Conservation (phyloP, 2,113 vertebrate species). For the Camelus dromedarius region DNA sequence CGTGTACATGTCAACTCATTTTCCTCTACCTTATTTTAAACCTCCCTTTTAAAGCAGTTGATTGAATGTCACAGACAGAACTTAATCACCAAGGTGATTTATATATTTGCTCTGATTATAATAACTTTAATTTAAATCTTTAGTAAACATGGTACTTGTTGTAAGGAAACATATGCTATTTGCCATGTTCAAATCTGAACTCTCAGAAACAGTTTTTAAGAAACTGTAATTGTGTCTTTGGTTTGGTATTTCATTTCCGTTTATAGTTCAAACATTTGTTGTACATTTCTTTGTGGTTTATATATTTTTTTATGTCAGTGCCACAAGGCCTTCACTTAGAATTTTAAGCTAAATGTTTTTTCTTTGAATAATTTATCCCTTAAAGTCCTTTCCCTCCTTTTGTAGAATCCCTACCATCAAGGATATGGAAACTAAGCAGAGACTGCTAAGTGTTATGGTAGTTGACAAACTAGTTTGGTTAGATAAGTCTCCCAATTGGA, state of each 20-base stretch:
- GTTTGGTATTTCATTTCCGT: slow-evolving; percentile 54
- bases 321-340: slow-evolving; percentile 55
- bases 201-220: slow-evolving; percentile 40
- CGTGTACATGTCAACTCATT: not conserved
- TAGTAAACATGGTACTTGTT: slow-evolving; percentile 40
- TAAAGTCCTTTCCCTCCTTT: not conserved
- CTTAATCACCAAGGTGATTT: slow-evolving; percentile 55
- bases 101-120: slow-evolving; percentile 62
- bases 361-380: slow-evolving; percentile 49
- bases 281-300: slow-evolving; percentile 63
- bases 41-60: slow-evolving; percentile 6
- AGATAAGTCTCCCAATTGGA: slow-evolving; percentile 42
- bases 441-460: slow-evolving; percentile 40
- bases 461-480: slow-evolving; percentile 46
- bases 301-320: slow-evolving; percentile 45
- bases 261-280: slow-evolving; percentile 61
- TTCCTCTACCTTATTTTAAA: slow-evolving; percentile 55
- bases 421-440: not conserved
- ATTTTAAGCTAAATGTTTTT: slow-evolving; percentile 53
- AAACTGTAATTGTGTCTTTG: slow-evolving; percentile 54
- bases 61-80: slow-evolving; percentile 37
- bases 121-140: slow-evolving; percentile 50
- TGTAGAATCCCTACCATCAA: not conserved
- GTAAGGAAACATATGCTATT: slow-evolving; percentile 50
- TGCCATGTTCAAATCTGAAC: slow-evolving; percentile 53